Percentiles rank a stretch among this genome's conserved stretches.
Conservation (phyloP, 1,140 invertebrate genomes). For the Nilaparvata lugens region DNA sequence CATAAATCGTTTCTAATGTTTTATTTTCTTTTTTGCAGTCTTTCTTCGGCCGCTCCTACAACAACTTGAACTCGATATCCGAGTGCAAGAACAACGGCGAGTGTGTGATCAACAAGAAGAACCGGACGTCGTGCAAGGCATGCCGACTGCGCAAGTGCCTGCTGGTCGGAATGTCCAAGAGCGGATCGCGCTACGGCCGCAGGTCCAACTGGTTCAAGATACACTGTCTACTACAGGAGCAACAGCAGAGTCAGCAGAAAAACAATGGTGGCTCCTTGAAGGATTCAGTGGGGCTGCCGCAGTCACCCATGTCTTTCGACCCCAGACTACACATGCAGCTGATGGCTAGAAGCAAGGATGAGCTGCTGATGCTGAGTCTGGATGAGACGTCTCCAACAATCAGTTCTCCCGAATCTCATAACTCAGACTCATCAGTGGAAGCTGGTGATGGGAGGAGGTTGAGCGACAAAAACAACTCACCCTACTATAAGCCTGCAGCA, state of each 20-base stretch:
- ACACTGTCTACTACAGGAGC: conserved; percentile 47
- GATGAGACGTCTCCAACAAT: conserved; percentile 49
- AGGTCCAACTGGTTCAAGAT: conserved; percentile 54
- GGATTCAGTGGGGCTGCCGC: background rate
- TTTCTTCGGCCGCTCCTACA: conserved; percentile 92
- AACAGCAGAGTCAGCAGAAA: conserved; percentile 33
- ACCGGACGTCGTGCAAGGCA: conserved; percentile 89
- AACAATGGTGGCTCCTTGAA: background rate
- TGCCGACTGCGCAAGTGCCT: conserved; percentile 88
- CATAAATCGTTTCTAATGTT: background rate
- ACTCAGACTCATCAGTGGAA: conserved; percentile 60
- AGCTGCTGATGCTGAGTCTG: conserved; percentile 44
- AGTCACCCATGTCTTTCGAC: conserved; percentile 30
- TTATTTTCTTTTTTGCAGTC: conserved; percentile 57
- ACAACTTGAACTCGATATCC: conserved; percentile 80
- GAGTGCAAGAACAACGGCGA: conserved; percentile 89
- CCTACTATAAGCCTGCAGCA: conserved; percentile 29
- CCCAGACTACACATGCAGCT: conserved; percentile 30
- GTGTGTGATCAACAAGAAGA: conserved; percentile 93
- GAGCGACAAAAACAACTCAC: conserved; percentile 21
- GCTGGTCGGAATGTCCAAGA: conserved; percentile 90
- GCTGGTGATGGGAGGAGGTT: conserved; percentile 41
- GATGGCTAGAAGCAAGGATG: conserved; percentile 46
- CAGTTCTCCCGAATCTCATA: conserved; percentile 64
- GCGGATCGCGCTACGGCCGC: conserved; percentile 75